A percentile compares a stretch with the other conserved stretches of the same genome.
phyloP scores from a whole-genome alignment of 2,888 invertebrate species.

The Megalurothrips usitatus region DNA sequence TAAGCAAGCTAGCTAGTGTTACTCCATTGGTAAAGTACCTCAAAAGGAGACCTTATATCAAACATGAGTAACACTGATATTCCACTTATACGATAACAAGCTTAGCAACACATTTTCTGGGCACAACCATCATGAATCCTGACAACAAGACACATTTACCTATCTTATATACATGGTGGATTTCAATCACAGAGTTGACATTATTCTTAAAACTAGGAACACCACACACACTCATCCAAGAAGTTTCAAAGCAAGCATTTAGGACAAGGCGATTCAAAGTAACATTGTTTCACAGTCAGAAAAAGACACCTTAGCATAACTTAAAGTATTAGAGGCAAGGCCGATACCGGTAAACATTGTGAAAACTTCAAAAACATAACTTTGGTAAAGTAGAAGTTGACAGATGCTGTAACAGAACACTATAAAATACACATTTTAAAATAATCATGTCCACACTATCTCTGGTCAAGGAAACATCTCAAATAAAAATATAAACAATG shows the following conservation, averaged over 20 bases:
- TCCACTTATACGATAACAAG: neutral
- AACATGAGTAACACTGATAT: too few relatives aligned
- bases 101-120: neutral
- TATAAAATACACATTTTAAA: neutral
- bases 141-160: neutral
- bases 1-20: neutral
- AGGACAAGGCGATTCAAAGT: neutral
- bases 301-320: neutral
- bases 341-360: neutral
- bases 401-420: neutral
- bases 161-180: neutral
- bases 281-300: neutral
- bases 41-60: neutral
- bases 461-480: too few relatives aligned
- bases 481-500: too few relatives aligned
- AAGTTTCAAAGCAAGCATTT: neutral
- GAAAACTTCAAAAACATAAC: neutral
- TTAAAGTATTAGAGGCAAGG: neutral
- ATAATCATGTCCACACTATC: neutral
- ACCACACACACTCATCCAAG: neutral
- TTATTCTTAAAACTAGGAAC: neutral
- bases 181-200: slow-evolving; percentile 20
- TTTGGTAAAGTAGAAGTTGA: neutral
- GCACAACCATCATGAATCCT: neutral
- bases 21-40: neutral